Evolutionary conservation across 2,888 invertebrate species (phyloP), one percentile per base, ranked within the genome.

Genomic region (Ennomos erosarius): DNA sequence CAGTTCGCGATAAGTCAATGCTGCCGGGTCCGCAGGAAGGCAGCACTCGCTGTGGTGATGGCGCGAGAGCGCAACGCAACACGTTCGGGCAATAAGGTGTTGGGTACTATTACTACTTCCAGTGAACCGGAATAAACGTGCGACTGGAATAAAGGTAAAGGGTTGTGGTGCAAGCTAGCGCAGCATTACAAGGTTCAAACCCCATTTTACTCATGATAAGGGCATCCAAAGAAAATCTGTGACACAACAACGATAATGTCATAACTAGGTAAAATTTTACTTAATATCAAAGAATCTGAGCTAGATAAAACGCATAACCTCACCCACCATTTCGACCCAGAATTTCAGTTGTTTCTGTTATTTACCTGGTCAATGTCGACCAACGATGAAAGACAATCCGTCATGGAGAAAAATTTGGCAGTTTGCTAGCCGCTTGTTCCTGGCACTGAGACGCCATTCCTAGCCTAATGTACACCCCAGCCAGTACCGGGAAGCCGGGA

Each of bases 41-140:
- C 53, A 59, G 59, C 42, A 34, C 26, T 35, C 62, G 48, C 55
- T 26, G 37, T 8, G 11, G 26, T 11, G 33, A n/a, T 26, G 10
- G 34, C 12, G 43, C 34, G 26, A 12, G 11, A 52, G 35, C 55
- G 55, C 57, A 35, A 59, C 51, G 56, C 55, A 64, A 74, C 84
- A 83, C 82, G 84, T 80, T 74, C 79, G 36, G 65, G 71, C 79
- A 71, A 77, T 83, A 81, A 79, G 75, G 76, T 71, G 73, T 70
- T 72, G 79, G 65, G 68, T 57, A 75, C 70, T 78, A 75, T 82
- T 84, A 78, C 81, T 74, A 74, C 75, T 87, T 84, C 84, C 84
- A 86, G 68, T 85, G 85, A 85, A 85, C 84, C 79, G 83, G 82
- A 84, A 82, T 84, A 79, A 84, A 81, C 82, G 76, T 69, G 76